These are phyloP conservation scores for Guaruba guarouba DNA, from an alignment of 2,113 vertebrate genomes.

Conservation along the genomic window DNA sequence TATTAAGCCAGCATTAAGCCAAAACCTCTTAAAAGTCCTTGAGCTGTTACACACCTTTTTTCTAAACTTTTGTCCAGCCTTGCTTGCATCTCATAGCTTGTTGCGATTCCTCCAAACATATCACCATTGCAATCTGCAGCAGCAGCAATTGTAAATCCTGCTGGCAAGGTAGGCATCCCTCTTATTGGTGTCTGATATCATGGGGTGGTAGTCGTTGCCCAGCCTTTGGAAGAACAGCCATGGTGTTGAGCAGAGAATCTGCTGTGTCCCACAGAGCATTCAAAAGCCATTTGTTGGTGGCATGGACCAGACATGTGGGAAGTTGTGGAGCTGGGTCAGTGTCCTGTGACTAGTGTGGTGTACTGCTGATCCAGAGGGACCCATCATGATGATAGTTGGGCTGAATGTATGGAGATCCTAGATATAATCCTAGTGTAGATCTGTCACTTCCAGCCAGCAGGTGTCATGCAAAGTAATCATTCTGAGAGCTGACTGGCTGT, in stretches of 20 bases:
- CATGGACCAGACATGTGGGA: rapidly evolving
- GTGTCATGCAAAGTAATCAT: background rate
- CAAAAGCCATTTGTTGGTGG: background rate
- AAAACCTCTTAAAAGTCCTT: background rate
- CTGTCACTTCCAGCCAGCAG: background rate
- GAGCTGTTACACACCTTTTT: background rate
- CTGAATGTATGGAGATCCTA: background rate
- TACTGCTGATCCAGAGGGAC: background rate
- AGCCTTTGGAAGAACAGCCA: background rate
- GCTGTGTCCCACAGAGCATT: background rate
- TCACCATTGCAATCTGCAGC: background rate
- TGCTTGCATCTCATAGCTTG: background rate
- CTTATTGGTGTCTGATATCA: background rate
- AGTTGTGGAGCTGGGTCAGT: background rate
- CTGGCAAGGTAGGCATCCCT: background rate
- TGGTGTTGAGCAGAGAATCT: background rate
- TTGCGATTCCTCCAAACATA: background rate
- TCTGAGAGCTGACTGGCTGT: background rate
- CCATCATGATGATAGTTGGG: background rate
- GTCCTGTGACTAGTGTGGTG: background rate
- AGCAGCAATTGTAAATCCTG: background rate
- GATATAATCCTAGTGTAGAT: background rate
- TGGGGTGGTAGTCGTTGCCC: rapidly evolving
- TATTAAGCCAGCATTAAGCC: background rate
- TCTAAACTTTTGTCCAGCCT: background rate